Conservation (phyloP, 2,113 vertebrate genomes). For the Litocranius walleri region DNA sequence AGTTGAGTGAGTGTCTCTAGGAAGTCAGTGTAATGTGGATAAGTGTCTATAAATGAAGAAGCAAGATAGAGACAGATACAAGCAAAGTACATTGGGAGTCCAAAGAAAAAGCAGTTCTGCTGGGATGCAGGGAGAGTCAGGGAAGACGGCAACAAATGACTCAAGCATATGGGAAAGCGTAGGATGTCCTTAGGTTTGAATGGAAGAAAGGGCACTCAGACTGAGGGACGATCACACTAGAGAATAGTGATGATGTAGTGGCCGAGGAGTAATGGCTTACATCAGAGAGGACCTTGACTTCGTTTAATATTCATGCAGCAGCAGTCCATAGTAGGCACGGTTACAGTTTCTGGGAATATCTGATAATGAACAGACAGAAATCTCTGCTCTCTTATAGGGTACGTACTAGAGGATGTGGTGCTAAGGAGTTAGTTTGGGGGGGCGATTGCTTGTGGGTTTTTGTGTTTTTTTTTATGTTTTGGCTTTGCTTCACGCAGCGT, state of each 20-base stretch:
- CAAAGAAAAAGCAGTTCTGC: background rate
- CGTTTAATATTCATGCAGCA: background rate
- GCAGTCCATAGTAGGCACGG: too few relatives aligned
- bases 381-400: background rate
- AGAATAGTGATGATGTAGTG: too few relatives aligned
- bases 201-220: background rate
- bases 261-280: background rate
- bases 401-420: background rate
- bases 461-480: background rate
- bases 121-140: background rate
- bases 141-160: background rate
- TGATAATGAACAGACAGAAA: background rate
- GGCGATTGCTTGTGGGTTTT: background rate
- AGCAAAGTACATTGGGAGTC: background rate
- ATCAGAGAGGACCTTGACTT: background rate
- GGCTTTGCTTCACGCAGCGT: background rate
- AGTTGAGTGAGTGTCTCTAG: background rate
- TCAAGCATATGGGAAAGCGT: background rate
- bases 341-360: background rate
- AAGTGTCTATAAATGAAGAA: background rate
- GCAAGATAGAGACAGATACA: background rate
- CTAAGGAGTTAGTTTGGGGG: background rate
- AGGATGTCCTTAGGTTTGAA: background rate
- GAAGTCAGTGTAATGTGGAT: background rate
- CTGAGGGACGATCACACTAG: background rate